Evolutionary conservation across 2,888 invertebrate genomes (phyloP).

Genomic region (Criorhina ranunculi): DNA sequence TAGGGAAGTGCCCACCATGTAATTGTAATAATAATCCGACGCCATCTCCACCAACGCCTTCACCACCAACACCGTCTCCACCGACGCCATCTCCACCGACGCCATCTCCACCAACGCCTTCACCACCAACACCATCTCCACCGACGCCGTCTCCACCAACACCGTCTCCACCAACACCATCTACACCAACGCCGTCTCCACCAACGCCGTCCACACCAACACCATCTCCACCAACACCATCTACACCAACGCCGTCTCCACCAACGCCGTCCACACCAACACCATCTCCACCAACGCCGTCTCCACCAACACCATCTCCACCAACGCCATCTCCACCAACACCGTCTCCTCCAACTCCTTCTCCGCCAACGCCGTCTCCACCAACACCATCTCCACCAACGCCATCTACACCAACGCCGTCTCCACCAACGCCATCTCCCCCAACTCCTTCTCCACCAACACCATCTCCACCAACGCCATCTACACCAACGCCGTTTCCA

Average conservation of each 20-base stretch:
- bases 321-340: constrained; percentile 1
- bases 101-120: neutral
- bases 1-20: constrained; percentile 76
- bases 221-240: constrained; percentile 2
- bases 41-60: neutral
- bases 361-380: constrained; percentile 3
- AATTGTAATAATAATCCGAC: constrained; percentile 38
- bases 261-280: neutral
- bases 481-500: too few relatives aligned
- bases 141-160: neutral
- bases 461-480: neutral
- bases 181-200: neutral
- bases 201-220: neutral
- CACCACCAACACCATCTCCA: neutral
- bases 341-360: constrained; percentile 4
- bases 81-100: too few relatives aligned
- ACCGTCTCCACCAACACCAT: constrained; percentile 5
- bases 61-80: too few relatives aligned
- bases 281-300: neutral
- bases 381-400: neutral
- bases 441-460: neutral
- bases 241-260: neutral
- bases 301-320: neutral
- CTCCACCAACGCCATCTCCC: neutral
- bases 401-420: neutral